A percentile compares a stretch with the other conserved stretches of the same genome.
Conservation (phyloP, 2,113 vertebrate species). For the Suricata suricatta region DNA sequence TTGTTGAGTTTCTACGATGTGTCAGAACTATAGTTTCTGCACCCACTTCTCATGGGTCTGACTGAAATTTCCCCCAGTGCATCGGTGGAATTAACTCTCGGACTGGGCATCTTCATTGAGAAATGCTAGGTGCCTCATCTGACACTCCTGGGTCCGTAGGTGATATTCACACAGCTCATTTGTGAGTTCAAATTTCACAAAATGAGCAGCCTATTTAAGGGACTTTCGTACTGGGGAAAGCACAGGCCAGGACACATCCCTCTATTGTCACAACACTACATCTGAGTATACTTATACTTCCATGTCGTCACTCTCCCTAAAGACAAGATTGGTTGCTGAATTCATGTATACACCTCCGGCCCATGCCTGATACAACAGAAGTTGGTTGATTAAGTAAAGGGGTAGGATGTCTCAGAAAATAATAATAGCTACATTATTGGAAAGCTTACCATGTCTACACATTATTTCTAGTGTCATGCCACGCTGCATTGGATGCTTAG, state of each 20-base stretch:
- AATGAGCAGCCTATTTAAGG: background rate
- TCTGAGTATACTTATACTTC: background rate
- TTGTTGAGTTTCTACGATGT: background rate
- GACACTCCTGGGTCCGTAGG: background rate
- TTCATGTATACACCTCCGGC: background rate
- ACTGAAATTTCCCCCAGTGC: background rate
- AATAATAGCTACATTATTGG: background rate
- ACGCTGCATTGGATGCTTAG: background rate
- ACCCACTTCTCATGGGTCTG: background rate
- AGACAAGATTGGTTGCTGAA: background rate
- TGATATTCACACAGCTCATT: background rate
- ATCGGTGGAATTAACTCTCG: background rate
- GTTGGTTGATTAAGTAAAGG: background rate
- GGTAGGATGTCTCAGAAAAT: background rate
- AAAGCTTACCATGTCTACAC: background rate
- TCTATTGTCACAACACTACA: background rate
- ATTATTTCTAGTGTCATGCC: background rate
- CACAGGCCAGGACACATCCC: background rate
- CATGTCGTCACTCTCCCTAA: background rate
- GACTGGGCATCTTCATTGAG: background rate
- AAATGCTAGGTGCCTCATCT: background rate
- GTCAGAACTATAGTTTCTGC: background rate
- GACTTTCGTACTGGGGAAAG: background rate
- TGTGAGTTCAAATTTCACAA: background rate
- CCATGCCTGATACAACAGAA: background rate